Evolutionary conservation across 1,140 invertebrate genomes (phyloP).

Genomic region (Drosophila serrata): DNA sequence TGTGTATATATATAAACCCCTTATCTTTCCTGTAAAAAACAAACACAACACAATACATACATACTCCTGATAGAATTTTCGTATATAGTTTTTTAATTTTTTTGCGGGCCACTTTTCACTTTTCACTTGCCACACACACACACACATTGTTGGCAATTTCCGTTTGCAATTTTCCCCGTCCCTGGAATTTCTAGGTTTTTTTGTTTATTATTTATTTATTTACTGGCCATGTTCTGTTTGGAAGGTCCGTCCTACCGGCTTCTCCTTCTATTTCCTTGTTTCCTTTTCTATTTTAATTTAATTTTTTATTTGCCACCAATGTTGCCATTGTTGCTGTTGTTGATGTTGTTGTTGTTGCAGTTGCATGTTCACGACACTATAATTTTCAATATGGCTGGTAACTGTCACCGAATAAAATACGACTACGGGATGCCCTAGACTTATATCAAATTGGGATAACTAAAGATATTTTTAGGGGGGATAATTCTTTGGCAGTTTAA

Average conservation of each 20-base stretch:
- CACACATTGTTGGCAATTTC: conserved; percentile 68
- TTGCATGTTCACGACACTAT: conserved; percentile 78
- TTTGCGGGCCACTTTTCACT: conserved; percentile 5
- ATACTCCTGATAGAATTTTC: conserved; percentile 24
- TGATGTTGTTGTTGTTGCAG: conserved; percentile 53
- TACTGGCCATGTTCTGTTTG: conserved; percentile 80
- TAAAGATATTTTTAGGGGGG: no score
- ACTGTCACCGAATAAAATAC: not conserved
- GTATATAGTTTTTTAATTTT: conserved; percentile 26
- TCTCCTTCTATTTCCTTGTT: not conserved
- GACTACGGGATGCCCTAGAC: conserved; percentile 1
- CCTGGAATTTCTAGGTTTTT: conserved; percentile 14
- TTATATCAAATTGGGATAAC: no score
- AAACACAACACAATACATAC: conserved; percentile 21
- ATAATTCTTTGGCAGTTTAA: not conserved
- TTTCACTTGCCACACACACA: not conserved
- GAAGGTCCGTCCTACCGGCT: conserved; percentile 14
- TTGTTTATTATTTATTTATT: conserved; percentile 71
- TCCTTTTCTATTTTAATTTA: conserved; percentile 74
- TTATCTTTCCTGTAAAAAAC: conserved; percentile 36
- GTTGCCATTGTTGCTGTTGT: conserved; percentile 38
- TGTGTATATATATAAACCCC: conserved; percentile 20
- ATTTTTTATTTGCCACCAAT: conserved; percentile 49
- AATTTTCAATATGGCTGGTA: conserved; percentile 72
- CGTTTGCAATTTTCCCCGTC: conserved; percentile 63